These are phyloP conservation scores for Crocuta crocuta DNA, from an alignment of 2,113 vertebrate species.

Conservation along the genomic window DNA sequence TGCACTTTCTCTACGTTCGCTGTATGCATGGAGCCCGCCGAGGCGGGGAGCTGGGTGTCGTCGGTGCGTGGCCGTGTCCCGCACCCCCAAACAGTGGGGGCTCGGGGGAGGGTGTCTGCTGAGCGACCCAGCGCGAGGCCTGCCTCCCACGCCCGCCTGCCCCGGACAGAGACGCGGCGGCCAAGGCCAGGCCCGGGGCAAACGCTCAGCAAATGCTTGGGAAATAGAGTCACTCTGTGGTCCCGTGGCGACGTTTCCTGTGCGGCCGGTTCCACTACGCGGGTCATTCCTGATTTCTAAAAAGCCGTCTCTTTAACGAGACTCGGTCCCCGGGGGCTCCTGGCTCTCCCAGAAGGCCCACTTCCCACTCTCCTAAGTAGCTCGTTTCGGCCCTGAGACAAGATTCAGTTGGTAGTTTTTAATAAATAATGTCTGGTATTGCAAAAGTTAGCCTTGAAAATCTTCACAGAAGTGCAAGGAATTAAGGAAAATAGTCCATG, in stretches of 20 bases:
- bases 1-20: not conserved
- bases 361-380: not conserved
- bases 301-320: conserved; percentile 76
- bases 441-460: conserved; percentile 58
- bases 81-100: not conserved
- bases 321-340: not conserved
- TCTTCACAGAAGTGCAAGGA: conserved; percentile 44
- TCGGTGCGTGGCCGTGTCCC: fast-evolving
- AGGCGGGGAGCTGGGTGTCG: fast-evolving
- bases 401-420: conserved; percentile 45
- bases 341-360: not conserved
- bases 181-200: not conserved
- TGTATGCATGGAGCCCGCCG: fast-evolving
- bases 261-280: conserved; percentile 41
- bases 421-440: conserved; percentile 72
- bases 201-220: conserved; percentile 29
- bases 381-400: conserved; percentile 45
- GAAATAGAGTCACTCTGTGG: conserved; percentile 49
- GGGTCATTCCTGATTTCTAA: conserved; percentile 69
- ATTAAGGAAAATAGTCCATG: not conserved
- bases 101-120: not conserved
- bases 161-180: not conserved
- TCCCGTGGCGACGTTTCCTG: conserved; percentile 54
- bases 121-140: not conserved
- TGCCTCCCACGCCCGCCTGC: fast-evolving